These are phyloP conservation scores for Peromyscus attwateri DNA, from an alignment of 2,797 vertebrate genomes.

Conservation along the genomic window DNA sequence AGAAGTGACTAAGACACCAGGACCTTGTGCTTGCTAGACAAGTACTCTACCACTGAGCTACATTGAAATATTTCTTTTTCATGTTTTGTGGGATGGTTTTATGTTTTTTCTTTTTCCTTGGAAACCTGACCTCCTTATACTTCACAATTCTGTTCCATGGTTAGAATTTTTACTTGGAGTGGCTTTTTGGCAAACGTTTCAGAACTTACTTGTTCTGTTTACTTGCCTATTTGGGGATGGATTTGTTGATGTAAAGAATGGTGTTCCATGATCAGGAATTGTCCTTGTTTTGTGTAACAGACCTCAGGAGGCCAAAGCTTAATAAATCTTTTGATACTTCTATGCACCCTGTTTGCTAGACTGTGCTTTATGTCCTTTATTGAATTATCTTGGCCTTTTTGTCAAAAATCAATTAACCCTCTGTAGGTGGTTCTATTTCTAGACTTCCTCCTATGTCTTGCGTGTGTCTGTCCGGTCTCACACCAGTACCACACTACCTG, in stretches of 20 bases:
- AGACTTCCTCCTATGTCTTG: neutral
- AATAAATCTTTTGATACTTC: neutral
- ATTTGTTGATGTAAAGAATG: conserved; percentile 3
- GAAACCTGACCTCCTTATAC: neutral
- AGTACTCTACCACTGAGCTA: too few relatives aligned
- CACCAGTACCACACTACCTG: neutral
- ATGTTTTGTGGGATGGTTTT: neutral
- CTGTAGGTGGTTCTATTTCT: neutral
- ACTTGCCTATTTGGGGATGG: neutral
- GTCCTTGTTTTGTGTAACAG: neutral
- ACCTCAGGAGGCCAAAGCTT: neutral
- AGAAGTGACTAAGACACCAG: neutral
- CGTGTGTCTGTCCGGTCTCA: neutral
- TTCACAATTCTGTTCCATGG: neutral
- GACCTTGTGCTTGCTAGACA: too few relatives aligned
- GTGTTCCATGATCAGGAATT: neutral
- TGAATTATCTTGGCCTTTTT: neutral
- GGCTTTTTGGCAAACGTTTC: neutral
- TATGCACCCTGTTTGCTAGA: neutral
- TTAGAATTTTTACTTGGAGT: conserved; percentile 27
- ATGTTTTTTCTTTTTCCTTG: neutral
- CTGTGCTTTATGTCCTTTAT: neutral
- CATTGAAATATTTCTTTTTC: neutral
- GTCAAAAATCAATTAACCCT: neutral
- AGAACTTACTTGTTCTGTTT: conserved; percentile 5